These are phyloP conservation scores for Hypsibius dujardini DNA, from an alignment of 1,140 invertebrate genomes.

Conservation along the genomic window DNA sequence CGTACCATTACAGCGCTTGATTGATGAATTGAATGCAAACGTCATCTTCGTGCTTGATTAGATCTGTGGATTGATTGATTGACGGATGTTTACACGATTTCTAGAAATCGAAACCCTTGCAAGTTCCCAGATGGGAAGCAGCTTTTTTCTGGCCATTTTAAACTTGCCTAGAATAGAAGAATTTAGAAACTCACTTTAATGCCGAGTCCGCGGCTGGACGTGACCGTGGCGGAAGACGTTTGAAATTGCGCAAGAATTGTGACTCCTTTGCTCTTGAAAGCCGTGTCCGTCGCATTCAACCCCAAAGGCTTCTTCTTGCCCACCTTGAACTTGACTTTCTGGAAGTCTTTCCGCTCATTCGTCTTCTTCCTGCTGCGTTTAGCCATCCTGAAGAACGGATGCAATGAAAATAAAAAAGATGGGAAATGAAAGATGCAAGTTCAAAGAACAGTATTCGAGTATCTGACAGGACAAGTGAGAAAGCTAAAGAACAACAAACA, in stretches of 20 bases:
- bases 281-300: constrained; percentile 62
- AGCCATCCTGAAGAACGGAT: constrained; percentile 18
- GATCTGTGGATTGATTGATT: background rate
- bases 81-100: background rate
- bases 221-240: constrained; percentile 22
- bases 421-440: no score
- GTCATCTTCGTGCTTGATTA: background rate
- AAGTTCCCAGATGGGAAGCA: no score
- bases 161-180: background rate
- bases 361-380: constrained; percentile 26
- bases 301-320: constrained; percentile 43
- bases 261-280: constrained; percentile 72
- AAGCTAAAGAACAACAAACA: no score
- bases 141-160: no score
- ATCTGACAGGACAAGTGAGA: no score
- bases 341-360: constrained; percentile 28
- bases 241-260: constrained; percentile 55
- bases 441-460: no score
- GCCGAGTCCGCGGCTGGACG: background rate
- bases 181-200: background rate
- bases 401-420: no score
- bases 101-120: no score
- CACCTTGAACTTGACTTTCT: constrained; percentile 38
- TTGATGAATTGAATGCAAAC: background rate
- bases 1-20: no score